Base-by-base conservation (phyloP, 1,140 invertebrate species). In the Oncopodura yosiiana region DNA sequence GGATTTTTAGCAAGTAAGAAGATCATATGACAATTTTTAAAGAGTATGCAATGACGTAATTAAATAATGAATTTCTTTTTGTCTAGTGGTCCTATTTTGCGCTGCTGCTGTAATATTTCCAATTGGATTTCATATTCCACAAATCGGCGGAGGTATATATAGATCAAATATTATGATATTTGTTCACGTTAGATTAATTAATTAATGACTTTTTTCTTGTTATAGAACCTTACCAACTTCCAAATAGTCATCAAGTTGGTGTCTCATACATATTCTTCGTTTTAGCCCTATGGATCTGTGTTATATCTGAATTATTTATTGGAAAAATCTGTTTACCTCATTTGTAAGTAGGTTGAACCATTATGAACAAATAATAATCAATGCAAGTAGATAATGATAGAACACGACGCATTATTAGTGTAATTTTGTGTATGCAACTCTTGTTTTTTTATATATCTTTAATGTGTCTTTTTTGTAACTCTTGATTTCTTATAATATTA, bases 251-350 rank as follows among this genome's bases (percentile, higher is more conserved):
- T 37, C 87, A 93, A 81, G 90, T 95, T 64, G 91, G 91, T 64
- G 87, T 93, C 53, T 93, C 90, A 1, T 95, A 96, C 68, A 95
- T 94, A 61, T 77, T 94, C 63, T 95, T 95, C 75, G 89, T 94
- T 26, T 73, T 95, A 36, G 89, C 91, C 27, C 70, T 95, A 3
- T 96, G 92, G 92, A 91, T 94, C 42, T 94, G 90, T 39, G 92
- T 95, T 3, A 86, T 95, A 62, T 94, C 91, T 9, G 92, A 95
- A 74, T 70, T 96, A 18, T 94, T 95, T 78, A 91, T 90, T 51
- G 91, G 90, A n/a, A 95, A 95, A 83, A 89, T 96, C 11, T 96
- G 92, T 72, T 72, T 94, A 56, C 91, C 91, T 41, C 89, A 94
- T 75, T 91, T 93, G 77, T 92, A 83, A 70, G 3, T n/a, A n/a